Evolutionary conservation across 2,797 vertebrate genomes (phyloP).

Genomic region (Pagetopsis macropterus): DNA sequence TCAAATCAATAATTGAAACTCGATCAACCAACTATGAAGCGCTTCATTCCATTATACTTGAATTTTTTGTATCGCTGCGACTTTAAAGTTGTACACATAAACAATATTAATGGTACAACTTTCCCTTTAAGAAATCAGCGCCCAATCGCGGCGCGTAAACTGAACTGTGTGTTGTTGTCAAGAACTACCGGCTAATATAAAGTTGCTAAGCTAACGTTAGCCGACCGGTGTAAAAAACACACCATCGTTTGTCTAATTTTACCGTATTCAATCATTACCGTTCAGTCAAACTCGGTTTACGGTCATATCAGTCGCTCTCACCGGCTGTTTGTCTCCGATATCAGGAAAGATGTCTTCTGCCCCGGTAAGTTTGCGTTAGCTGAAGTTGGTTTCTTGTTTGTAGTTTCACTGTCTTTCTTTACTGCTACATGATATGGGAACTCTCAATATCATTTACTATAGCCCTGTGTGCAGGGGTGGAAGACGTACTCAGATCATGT

Average conservation of each 20-base stretch:
- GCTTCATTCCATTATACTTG: rapidly evolving
- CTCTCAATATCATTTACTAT: neutral
- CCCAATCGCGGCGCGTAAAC: slow-evolving; percentile 81
- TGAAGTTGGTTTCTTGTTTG: slow-evolving; percentile 27
- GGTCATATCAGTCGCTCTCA: neutral
- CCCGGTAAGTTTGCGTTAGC: slow-evolving; percentile 69
- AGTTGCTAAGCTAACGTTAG: slow-evolving; percentile 42
- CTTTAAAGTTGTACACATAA: neutral
- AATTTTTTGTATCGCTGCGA: rapidly evolving
- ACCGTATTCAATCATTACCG: neutral
- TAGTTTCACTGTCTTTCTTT: neutral
- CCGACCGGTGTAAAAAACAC: neutral
- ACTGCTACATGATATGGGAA: neutral
- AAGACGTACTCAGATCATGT: too few relatives aligned
- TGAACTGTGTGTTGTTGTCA: slow-evolving; percentile 74
- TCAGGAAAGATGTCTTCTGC: slow-evolving; percentile 67
- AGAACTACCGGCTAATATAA: slow-evolving; percentile 38
- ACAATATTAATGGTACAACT: neutral
- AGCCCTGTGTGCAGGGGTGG: neutral
- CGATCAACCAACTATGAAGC: rapidly evolving
- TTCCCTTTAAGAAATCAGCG: slow-evolving; percentile 75
- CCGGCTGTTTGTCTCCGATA: neutral
- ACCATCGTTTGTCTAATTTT: too few relatives aligned
- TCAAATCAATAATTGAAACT: neutral
- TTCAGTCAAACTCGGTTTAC: neutral